Evolutionary conservation across 2,797 vertebrate species (phyloP), one percentile per base, ranked within the genome.

Genomic region (Ctenosaura bakeri): DNA sequence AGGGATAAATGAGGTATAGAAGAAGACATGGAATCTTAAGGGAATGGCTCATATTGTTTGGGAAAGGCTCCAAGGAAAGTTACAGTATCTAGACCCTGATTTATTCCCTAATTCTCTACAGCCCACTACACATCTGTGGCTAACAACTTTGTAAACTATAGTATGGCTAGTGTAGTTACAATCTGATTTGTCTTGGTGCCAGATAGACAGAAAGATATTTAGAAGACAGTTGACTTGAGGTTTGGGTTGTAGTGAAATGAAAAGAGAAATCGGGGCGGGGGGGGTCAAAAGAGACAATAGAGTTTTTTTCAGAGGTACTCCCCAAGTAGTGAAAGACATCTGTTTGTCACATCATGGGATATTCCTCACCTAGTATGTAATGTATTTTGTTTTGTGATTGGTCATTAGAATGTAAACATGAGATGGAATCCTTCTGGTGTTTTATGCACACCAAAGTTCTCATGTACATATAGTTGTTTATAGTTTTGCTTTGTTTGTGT

Each of bases 1-100:
- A 20, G 71, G 52, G 80, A 52, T 88, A 87, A 90, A 87, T 90
- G 90, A 88, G 52, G 62, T 83, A 87, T 42, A 56, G 69, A 90
- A 66, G 46, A 52, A 86, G 56, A 82, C 78, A 54, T 10, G 13
- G 50, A 66, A 35, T 29, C 87, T 83, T 74, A 12, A 87, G 69
- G 56, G 85, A 76, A 64, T 6, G 10, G 9, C 38, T 84, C 42
- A 14, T 69, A 32, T 69, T 38, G 35, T 78, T 69, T 32, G 29
- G 54, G 69, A 74, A 78, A 59, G 64, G n/a, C 50, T 84, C 62
- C n/a, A 69, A 35, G 32, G 69, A 54, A 56, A 13, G 29, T 26
- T 74, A 5, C 20, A 32, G 32, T 13, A 69, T 18, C 32, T 74
- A n/a, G 8, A 18, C 46, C 12, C 46, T 71, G 29, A 16, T 73